These are phyloP conservation scores for Orthosia gothica DNA, from an alignment of 2,888 invertebrate species.

Conservation along the genomic window DNA sequence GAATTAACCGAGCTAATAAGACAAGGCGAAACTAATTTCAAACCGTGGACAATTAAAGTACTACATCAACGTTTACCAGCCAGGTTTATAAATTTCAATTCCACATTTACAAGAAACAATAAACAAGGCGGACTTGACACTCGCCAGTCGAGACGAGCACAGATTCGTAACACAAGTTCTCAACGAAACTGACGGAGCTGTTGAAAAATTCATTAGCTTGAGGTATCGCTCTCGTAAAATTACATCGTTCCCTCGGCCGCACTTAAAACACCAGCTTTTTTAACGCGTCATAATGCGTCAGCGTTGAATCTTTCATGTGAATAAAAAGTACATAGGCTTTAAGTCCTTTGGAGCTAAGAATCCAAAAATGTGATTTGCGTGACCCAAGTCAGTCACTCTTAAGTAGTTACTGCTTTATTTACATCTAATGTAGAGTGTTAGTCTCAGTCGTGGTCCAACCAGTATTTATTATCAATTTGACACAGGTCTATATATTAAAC, in stretches of 20 bases:
- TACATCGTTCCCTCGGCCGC: conserved; percentile 71
- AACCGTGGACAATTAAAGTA: not conserved
- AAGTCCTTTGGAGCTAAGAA: conserved; percentile 5
- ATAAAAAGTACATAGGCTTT: conserved; percentile 70
- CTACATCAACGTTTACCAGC: conserved; percentile 20
- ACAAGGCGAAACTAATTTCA: conserved; percentile 24
- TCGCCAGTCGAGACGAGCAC: conserved; percentile 19
- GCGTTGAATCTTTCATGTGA: conserved; percentile 85
- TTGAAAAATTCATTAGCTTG: conserved; percentile 70
- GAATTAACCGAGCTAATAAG: not conserved
- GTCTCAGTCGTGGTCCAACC: not conserved
- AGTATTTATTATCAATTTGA: not conserved
- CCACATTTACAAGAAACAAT: conserved; percentile 57
- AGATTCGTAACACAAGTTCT: conserved; percentile 55
- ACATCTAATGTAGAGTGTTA: not conserved
- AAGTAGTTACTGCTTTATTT: not conserved
- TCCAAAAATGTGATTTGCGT: conserved; percentile 10
- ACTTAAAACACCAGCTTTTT: conserved; percentile 74
- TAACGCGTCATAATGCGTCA: conserved; percentile 76
- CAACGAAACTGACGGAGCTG: conserved; percentile 66
- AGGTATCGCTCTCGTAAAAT: conserved; percentile 75
- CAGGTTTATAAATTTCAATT: conserved; percentile 51
- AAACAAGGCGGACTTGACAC: conserved; percentile 32
- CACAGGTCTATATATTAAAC: not conserved
- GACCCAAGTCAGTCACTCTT: not conserved